Conservation (phyloP, 2,888 invertebrate species). For the Itoplectis maculator region DNA sequence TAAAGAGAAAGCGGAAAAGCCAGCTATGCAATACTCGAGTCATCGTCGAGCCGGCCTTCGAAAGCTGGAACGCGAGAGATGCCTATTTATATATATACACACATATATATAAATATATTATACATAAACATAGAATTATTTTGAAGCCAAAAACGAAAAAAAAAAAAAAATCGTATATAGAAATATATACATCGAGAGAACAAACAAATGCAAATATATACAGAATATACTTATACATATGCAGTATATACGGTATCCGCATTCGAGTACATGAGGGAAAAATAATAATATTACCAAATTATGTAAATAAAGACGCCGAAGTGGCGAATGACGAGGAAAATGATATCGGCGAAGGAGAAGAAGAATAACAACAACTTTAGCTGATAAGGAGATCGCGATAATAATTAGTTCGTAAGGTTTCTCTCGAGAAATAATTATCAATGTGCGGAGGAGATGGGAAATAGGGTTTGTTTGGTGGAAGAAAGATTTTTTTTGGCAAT, state of each 20-base stretch:
- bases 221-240: conserved; percentile 62
- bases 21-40: conserved; percentile 76
- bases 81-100: conserved; percentile 69
- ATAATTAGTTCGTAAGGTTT: conserved; percentile 83
- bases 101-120: conserved; percentile 46
- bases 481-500: conserved; percentile 13
- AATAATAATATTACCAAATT: conserved; percentile 69
- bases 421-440: conserved; percentile 56
- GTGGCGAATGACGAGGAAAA: conserved; percentile 43
- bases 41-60: conserved; percentile 69
- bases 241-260: conserved; percentile 54
- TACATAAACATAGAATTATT: conserved; percentile 73
- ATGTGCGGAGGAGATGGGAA: conserved; percentile 19
- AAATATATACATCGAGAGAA: conserved; percentile 59
- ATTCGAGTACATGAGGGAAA: conserved; percentile 56
- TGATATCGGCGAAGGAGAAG: conserved; percentile 42
- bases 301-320: conserved; percentile 68
- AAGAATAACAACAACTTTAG: conserved; percentile 66
- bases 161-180: conserved; percentile 38
- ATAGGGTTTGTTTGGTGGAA: conserved; percentile 46
- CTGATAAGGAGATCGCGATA: conserved; percentile 79
- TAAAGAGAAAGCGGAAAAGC: conserved; percentile 54
- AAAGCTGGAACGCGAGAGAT: conserved; percentile 73
- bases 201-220: conserved; percentile 61
- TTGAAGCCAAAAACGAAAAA: conserved; percentile 70